These are phyloP conservation scores for Aphelenchoides fujianensis DNA, from an alignment of 1,140 invertebrate species.

Conservation along the genomic window DNA sequence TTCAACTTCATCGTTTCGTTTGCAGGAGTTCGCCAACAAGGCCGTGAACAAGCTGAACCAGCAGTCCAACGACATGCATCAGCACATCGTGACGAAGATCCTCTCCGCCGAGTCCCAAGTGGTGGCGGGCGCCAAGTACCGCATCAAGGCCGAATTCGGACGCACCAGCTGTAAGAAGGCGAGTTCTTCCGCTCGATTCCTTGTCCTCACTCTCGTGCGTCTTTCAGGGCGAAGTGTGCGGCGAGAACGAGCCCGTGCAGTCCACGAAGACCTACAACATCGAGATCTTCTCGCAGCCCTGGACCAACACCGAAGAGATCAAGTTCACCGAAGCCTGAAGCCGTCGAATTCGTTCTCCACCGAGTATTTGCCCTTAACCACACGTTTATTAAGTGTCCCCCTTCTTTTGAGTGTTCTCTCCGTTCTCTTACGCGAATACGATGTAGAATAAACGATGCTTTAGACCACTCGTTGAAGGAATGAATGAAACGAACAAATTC, in stretches of 20 bases:
- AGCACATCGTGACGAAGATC: not conserved
- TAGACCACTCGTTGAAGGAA: no score
- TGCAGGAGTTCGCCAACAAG: constrained; percentile 13
- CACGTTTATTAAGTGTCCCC: no score
- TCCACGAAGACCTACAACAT: constrained; percentile 6
- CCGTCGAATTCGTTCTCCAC: no score
- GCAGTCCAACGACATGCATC: not conserved
- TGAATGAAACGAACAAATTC: no score
- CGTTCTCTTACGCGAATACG: no score
- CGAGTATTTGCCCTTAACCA: no score
- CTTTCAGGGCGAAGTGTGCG: constrained; percentile 6
- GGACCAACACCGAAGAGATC: constrained; percentile 10
- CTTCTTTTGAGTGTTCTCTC: no score
- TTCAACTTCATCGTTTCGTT: not conserved
- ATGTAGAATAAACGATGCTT: no score
- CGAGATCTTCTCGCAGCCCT: constrained; percentile 12
- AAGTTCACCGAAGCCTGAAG: not conserved
- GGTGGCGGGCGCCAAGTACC: constrained; percentile 10
- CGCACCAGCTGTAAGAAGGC: constrained; percentile 11
- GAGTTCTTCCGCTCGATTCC: not conserved
- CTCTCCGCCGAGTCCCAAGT: constrained; percentile 9
- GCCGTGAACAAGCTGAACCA: constrained; percentile 15
- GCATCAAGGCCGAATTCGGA: not conserved
- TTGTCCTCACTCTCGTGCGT: not conserved
- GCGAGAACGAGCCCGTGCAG: constrained; percentile 8